Evolutionary conservation across 1,140 invertebrate genomes (phyloP), one percentile per base, ranked within the genome.

Genomic region (Venturia canescens): DNA sequence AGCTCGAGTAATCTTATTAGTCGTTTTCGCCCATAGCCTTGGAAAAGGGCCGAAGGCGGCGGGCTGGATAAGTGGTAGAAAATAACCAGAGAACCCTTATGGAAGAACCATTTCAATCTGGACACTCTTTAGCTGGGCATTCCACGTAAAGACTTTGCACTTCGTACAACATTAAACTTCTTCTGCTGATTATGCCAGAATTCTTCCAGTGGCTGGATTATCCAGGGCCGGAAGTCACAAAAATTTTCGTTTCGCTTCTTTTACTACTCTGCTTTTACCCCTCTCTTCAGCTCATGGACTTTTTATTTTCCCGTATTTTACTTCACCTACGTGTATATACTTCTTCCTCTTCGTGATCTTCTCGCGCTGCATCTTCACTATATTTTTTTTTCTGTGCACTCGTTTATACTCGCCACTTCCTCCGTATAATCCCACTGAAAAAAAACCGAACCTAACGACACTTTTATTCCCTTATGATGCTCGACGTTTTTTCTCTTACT

Each of bases 1-100:
- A 83, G 80, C 67, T 4, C 15, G 78, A 23, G 34, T 85, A 87
- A 83, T 83, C 70, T 83, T 81, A 79, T 83, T 83, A 81, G 76
- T 76, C 71, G 76, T 63, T 78, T 63, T 78, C 69, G 21, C 66
- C 63, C 66, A 69, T 16, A 69, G 66, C 60, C 23, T 13, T 44
- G 13, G 7, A 13, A 11, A 44, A 44, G 38, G 5, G 13, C 7
- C 7, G 7, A 13, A 11, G 13, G 13, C 7, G 5, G 13, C 7
- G 5, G 38, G 7, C 3, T 34, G 31, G 31, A 34, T 3, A 7
- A 7, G 31, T 34, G 57, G 21, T 4, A 26, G 13, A 66, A 29
- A 66, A n/a, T n/a, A 66, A 66, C 53, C 53, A 18, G 21, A 57
- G 5, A 57, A 18, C 53, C 53, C 53, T 57, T 57, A 57, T 57